A percentile compares a stretch with the other conserved stretches of the same genome.
These are phyloP conservation scores for Pollenia angustigena DNA, from an alignment of 2,888 invertebrate genomes.

Conservation along the genomic window DNA sequence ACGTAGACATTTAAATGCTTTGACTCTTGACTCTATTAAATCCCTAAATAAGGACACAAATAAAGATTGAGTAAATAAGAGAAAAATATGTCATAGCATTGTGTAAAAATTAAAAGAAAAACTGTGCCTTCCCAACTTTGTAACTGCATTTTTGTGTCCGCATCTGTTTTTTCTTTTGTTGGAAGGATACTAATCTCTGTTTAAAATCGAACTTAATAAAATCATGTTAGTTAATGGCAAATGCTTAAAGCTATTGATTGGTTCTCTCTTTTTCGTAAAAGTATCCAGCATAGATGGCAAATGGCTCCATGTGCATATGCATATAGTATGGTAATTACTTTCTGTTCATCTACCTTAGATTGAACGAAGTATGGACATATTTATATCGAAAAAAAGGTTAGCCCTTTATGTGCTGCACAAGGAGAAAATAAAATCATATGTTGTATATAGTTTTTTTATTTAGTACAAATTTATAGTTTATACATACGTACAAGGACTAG, in stretches of 20 bases:
- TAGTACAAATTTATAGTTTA: not conserved
- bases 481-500: not conserved
- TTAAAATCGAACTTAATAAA: constrained; percentile 44
- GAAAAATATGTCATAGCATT: too few relatives aligned
- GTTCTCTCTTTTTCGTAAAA: not conserved
- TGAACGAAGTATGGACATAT: constrained; percentile 13
- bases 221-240: constrained; percentile 67
- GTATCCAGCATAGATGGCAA: not conserved
- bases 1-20: too few relatives aligned
- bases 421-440: not conserved
- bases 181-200: constrained; percentile 42
- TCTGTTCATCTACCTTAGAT: constrained; percentile 5
- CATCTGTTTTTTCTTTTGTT: not conserved
- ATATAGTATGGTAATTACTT: constrained; percentile 39
- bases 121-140: too few relatives aligned
- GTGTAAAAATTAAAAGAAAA: too few relatives aligned
- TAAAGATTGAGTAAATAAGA: too few relatives aligned
- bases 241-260: constrained; percentile 52
- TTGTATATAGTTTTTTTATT: too few relatives aligned
- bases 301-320: not conserved
- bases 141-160: not conserved
- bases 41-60: too few relatives aligned
- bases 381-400: not conserved
- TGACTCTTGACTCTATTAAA: too few relatives aligned
- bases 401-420: not conserved